Percentiles rank a stretch among this genome's conserved stretches.
These are phyloP conservation scores for Drosophila fulvimacula DNA, from an alignment of 2,888 invertebrate species.

Conservation along the genomic window DNA sequence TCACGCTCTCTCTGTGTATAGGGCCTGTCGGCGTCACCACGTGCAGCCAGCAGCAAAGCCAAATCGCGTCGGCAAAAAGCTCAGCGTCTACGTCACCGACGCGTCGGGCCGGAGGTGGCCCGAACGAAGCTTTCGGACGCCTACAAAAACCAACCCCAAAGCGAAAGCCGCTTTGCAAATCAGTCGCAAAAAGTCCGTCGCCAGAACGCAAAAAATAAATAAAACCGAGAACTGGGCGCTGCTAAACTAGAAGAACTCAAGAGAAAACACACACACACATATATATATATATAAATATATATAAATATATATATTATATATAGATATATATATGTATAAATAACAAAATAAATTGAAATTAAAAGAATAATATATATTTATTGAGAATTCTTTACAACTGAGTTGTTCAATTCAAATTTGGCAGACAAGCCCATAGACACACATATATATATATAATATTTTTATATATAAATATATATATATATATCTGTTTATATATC, in stretches of 20 bases:
- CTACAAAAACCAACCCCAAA: conserved; percentile 78
- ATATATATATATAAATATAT: conserved; percentile 10
- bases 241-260: conserved; percentile 20
- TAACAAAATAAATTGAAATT: conserved; percentile 11
- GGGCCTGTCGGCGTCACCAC: conserved; percentile 46
- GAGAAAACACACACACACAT: conserved; percentile 7
- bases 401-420: conserved; percentile 5
- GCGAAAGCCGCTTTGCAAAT: conserved; percentile 78
- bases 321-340: conserved; percentile 12
- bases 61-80: conserved; percentile 37
- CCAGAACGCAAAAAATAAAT: conserved; percentile 68
- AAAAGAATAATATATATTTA: conserved; percentile 20
- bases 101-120: conserved; percentile 46
- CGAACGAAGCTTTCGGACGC: conserved; percentile 69
- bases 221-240: conserved; percentile 34
- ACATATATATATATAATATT: neutral
- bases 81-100: conserved; percentile 51
- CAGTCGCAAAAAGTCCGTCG: conserved; percentile 83
- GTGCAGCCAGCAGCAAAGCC: conserved; percentile 34
- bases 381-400: conserved; percentile 2
- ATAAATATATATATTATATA: conserved; percentile 1
- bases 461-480: conserved; percentile 1
- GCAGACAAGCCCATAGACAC: neutral
- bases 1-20: neutral
- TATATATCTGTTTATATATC: neutral